Percentiles rank a stretch among this genome's conserved stretches.
phyloP scores from a whole-genome alignment of 2,113 vertebrate genomes.

The Paradoxurus hermaphroditus region DNA sequence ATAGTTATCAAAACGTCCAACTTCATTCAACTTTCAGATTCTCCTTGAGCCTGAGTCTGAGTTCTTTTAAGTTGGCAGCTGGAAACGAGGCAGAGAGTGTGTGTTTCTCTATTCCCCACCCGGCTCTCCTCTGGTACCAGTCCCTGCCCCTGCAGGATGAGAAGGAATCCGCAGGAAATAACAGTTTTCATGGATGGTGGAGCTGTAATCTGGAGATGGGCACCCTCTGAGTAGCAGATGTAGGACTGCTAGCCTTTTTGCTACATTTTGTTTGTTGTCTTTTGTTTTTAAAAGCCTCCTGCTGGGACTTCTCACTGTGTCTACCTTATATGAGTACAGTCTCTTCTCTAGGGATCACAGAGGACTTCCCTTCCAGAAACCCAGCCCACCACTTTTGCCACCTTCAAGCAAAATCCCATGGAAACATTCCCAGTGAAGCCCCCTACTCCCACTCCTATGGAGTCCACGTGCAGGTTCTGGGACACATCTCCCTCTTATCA shows the following conservation, averaged over 20 bases:
- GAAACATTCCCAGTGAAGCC: background rate
- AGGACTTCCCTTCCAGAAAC: background rate
- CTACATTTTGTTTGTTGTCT: background rate
- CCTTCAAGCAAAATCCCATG: background rate
- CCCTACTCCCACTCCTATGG: background rate
- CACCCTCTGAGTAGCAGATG: background rate
- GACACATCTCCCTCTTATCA: background rate
- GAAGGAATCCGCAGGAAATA: background rate
- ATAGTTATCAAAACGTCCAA: background rate
- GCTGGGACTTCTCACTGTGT: background rate
- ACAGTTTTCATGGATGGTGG: background rate
- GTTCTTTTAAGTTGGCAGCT: background rate
- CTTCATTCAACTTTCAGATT: background rate
- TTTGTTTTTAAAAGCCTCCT: background rate
- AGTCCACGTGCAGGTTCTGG: background rate
- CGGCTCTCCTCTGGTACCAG: accelerated
- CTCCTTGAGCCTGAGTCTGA: background rate
- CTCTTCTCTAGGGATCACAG: background rate
- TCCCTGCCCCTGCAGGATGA: background rate
- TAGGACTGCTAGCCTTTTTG: background rate
- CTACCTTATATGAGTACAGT: background rate
- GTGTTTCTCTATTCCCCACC: background rate
- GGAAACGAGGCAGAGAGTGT: accelerated
- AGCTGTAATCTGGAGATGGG: background rate
- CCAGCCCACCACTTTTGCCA: no score